A percentile compares a stretch with the other conserved stretches of the same genome.
Evolutionary conservation across 2,888 invertebrate genomes (phyloP).

Genomic region (Lepidochitona cinerea): DNA sequence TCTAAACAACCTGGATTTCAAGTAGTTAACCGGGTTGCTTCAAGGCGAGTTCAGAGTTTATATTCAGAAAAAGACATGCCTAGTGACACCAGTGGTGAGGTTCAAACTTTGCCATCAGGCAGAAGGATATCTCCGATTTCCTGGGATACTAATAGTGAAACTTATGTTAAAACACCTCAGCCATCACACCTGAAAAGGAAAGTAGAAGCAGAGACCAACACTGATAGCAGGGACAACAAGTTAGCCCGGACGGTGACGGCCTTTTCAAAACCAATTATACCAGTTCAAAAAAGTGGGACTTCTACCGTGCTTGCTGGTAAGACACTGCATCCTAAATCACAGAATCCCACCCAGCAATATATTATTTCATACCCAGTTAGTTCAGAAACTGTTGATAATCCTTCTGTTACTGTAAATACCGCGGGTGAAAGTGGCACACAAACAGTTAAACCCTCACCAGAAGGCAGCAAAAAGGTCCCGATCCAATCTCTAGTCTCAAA

Average conservation of each 20-base stretch:
- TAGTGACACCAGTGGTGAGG: not conserved
- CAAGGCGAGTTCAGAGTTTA: not conserved
- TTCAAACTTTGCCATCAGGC: not conserved
- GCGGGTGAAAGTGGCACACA: not conserved
- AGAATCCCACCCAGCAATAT: not conserved
- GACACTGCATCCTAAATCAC: not conserved
- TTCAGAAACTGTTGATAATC: not conserved
- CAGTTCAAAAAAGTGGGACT: not conserved
- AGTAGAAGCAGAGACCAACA: not conserved
- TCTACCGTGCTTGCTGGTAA: not conserved
- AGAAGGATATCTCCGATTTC: not conserved
- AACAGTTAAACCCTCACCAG: not conserved
- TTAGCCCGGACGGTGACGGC: not conserved
- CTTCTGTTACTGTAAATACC: not conserved
- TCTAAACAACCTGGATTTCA: not conserved
- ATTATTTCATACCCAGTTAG: not conserved
- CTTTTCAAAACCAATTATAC: too few relatives aligned
- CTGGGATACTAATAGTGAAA: not conserved
- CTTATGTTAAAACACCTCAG: not conserved
- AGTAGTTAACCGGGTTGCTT: not conserved
- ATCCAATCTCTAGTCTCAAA: not conserved
- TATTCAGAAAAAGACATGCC: not conserved
- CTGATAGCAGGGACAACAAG: not conserved
- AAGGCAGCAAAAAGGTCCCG: not conserved
- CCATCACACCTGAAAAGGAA: not conserved